Percentiles rank a stretch among this genome's conserved stretches.
These are phyloP conservation scores for Diorhabda carinulata DNA, from an alignment of 1,140 invertebrate genomes.

Conservation along the genomic window DNA sequence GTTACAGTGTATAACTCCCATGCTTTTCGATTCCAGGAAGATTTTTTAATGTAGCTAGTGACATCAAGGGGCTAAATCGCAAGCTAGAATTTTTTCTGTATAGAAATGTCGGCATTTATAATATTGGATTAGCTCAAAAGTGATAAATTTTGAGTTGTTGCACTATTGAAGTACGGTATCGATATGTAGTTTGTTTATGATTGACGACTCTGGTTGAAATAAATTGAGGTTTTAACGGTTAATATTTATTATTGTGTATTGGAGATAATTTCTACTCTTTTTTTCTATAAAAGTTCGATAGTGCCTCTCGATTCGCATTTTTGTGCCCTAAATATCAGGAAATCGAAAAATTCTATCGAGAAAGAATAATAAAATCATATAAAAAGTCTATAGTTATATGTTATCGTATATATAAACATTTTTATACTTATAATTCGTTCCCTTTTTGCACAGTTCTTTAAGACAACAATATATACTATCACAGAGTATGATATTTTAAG, in stretches of 20 bases:
- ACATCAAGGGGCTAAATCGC: too few relatives aligned
- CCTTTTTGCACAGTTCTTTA: slow-evolving; percentile 18
- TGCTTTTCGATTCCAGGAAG: too few relatives aligned
- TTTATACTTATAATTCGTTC: slow-evolving; percentile 23
- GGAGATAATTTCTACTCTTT: neutral
- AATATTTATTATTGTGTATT: neutral
- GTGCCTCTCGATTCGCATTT: neutral
- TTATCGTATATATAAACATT: slow-evolving; percentile 21
- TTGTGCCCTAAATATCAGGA: neutral
- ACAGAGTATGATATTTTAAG: slow-evolving; percentile 24
- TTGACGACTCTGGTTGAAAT: too few relatives aligned
- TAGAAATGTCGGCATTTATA: too few relatives aligned
- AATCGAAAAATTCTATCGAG: neutral
- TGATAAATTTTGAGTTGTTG: too few relatives aligned
- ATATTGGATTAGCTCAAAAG: too few relatives aligned
- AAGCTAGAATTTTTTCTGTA: too few relatives aligned
- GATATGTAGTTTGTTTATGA: too few relatives aligned
- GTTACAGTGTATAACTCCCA: too few relatives aligned
- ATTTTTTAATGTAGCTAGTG: too few relatives aligned
- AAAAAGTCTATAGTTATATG: slow-evolving; percentile 14
- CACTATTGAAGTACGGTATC: too few relatives aligned
- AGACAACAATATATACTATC: slow-evolving; percentile 21
- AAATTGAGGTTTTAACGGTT: too few relatives aligned
- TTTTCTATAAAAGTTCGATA: slow-evolving; percentile 1
- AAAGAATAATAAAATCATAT: neutral